Conservation (phyloP, 2,113 vertebrate genomes). For the Phrynosoma blainvillii region DNA sequence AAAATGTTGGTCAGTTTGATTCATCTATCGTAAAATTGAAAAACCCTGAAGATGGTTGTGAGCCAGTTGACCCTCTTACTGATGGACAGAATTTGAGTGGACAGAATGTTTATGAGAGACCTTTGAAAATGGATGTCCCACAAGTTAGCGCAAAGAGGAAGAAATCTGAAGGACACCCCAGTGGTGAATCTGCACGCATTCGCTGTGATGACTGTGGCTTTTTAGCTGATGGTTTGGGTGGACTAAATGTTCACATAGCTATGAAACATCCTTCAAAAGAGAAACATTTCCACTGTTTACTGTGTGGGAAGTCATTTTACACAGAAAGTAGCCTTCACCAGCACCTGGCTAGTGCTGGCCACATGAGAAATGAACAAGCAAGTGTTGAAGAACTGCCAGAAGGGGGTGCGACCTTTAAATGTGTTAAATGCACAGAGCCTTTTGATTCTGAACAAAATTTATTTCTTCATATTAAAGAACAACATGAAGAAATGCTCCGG, state of each 20-base stretch:
- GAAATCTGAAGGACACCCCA: conserved; percentile 67
- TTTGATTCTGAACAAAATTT: conserved; percentile 92
- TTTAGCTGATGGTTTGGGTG: conserved; percentile 93
- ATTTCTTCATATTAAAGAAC: conserved; percentile 96
- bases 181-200: conserved; percentile 78
- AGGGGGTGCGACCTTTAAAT: conserved; percentile 93
- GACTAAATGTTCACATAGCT: conserved; percentile 96
- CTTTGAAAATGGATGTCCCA: conserved; percentile 58
- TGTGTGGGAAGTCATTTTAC: conserved; percentile 98
- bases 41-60: conserved; percentile 75
- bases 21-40: conserved; percentile 89
- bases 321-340: conserved; percentile 97
- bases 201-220: conserved; percentile 98
- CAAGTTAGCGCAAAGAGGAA: conserved; percentile 74
- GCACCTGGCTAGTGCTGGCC: conserved; percentile 92
- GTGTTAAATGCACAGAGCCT: conserved; percentile 93
- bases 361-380: conserved; percentile 91
- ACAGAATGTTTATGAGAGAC: conserved; percentile 51
- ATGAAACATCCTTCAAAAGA: conserved; percentile 98
- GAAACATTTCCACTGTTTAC: conserved; percentile 95
- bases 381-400: conserved; percentile 93
- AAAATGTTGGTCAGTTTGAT: conserved; percentile 82
- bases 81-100: conserved; percentile 57
- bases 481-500: conserved; percentile 93
- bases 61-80: conserved; percentile 64